A percentile compares a stretch with the other conserved stretches of the same genome.
These are phyloP conservation scores for Cetoscarus ocellatus DNA, from an alignment of 2,797 vertebrate species.

Conservation along the genomic window DNA sequence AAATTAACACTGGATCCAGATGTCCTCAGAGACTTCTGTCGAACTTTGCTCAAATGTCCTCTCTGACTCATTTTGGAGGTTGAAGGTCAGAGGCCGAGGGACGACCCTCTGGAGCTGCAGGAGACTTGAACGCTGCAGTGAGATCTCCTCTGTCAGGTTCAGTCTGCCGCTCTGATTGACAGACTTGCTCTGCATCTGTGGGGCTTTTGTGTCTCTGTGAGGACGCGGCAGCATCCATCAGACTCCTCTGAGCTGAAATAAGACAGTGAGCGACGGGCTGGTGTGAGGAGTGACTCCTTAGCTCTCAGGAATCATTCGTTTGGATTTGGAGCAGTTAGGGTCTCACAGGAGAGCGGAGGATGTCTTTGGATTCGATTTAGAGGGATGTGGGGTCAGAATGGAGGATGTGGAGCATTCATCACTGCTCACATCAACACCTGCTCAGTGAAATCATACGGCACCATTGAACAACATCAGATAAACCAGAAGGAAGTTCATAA, in stretches of 20 bases:
- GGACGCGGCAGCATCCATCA: constrained; percentile 40
- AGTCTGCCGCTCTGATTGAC: constrained; percentile 22
- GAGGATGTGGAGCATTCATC: constrained; percentile 13
- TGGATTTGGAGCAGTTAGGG: constrained; percentile 41
- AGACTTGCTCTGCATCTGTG: constrained; percentile 9
- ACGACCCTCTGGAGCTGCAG: too few relatives aligned
- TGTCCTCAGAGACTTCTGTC: too few relatives aligned
- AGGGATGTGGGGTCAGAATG: neutral
- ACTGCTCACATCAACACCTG: neutral
- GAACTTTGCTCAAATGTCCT: too few relatives aligned
- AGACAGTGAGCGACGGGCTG: constrained; percentile 1
- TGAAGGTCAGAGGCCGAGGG: too few relatives aligned
- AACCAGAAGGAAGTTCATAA: too few relatives aligned
- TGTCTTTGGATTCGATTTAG: neutral
- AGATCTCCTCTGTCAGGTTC: constrained; percentile 7
- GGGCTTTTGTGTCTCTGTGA: constrained; percentile 21
- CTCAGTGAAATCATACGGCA: too few relatives aligned
- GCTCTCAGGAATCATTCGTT: constrained; percentile 28
- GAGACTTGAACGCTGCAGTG: too few relatives aligned
- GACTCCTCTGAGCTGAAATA: constrained; percentile 2
- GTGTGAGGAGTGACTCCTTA: neutral
- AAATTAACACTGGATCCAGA: too few relatives aligned
- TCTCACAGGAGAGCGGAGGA: neutral
- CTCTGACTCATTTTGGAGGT: too few relatives aligned
- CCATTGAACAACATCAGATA: too few relatives aligned